Base-by-base conservation (phyloP, 2,797 vertebrate genomes). In the Acrocephalus scirpaceus region DNA sequence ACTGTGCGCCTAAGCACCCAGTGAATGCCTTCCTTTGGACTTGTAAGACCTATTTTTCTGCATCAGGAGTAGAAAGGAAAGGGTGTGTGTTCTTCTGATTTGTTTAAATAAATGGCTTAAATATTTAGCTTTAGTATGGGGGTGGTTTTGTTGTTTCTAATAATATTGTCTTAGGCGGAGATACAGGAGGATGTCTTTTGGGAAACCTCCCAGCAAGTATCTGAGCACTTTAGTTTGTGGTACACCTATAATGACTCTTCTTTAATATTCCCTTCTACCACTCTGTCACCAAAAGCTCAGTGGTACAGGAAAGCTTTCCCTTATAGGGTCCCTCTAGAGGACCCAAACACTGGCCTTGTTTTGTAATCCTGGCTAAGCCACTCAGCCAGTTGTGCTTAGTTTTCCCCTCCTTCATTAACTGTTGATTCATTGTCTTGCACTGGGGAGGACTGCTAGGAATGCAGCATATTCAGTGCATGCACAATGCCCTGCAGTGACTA, bases 61-160 rank as follows among this genome's bases (percentile, higher is more conserved):
- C 30, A 20, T 26, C 11, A 30, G 64, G 22, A 81, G 9, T 47
- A 54, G 86, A 84, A 83, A 71, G 70, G 92, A 86, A 90, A 85
- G 72, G 89, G 78, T 62, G 74, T 58, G 32, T 86, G 56, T 78
- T 86, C 44, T 87, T 86, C 45, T 82, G 74, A 60, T 60, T 65
- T 79, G 69, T 89, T 60, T 94, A 80, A 93, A 71, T 53, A 79
- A 74, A 67, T 36, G 54, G 27, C 51, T 74, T 89, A 79, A 88
- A 74, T 90, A 40, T 92, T 95, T 83, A 90, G 82, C 40, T 91
- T 83, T 78, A 65, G 50, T 47, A 23, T 47, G 50, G 71, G 72
- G 69, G 34, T 88, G 72, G 11, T 65, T 92, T 91, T 93, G 70
- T 95, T 72, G 11, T 92, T 88, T 86, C 85, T 88, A 47, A 74